Evolutionary conservation across 2,888 invertebrate genomes (phyloP).

Genomic region (Dioctria linearis): DNA sequence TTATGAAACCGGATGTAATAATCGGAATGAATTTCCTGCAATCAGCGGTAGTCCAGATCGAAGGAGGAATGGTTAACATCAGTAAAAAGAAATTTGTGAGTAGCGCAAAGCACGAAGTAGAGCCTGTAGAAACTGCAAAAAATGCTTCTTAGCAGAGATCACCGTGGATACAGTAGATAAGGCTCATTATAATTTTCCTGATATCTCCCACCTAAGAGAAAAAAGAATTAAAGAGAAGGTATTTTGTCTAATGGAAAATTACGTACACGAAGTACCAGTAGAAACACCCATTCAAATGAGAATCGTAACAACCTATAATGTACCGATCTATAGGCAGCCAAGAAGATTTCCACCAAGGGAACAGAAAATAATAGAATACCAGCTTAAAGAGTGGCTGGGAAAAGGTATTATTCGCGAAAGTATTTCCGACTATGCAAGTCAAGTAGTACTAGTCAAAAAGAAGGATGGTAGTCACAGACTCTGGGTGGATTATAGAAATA

Average conservation of each 20-base stretch:
- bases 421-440: constrained; percentile 27
- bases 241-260: background rate
- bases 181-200: too few relatives aligned
- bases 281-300: constrained; percentile 39
- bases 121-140: background rate
- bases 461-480: background rate
- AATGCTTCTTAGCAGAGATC: too few relatives aligned
- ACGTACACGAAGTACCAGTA: background rate
- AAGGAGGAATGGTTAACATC: constrained; percentile 4
- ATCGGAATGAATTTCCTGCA: constrained; percentile 38
- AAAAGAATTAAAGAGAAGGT: background rate
- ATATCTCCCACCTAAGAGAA: background rate
- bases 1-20: constrained; percentile 26
- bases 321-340: constrained; percentile 16
- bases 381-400: constrained; percentile 38
- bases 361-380: constrained; percentile 16
- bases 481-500: constrained; percentile 43
- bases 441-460: constrained; percentile 32
- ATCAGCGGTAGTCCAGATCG: background rate
- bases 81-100: constrained; percentile 45
- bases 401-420: background rate
- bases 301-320: background rate
- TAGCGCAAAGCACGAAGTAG: too few relatives aligned
- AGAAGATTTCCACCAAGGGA: constrained; percentile 32
- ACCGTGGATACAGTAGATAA: too few relatives aligned